These are phyloP conservation scores for Electrophaes corylata DNA, from an alignment of 2,888 invertebrate species.

Conservation along the genomic window DNA sequence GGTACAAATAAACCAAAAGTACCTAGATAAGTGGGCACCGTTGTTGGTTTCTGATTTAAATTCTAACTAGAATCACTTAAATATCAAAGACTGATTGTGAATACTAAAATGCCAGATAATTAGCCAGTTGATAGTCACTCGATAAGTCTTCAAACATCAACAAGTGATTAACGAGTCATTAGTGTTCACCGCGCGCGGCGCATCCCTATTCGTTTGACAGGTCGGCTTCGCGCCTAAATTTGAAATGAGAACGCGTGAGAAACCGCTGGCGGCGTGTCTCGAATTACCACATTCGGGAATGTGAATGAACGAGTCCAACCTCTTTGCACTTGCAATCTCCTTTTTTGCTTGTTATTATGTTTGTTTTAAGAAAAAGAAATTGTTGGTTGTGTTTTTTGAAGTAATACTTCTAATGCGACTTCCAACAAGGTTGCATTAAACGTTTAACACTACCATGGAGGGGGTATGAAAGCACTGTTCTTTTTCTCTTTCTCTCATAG, in stretches of 20 bases:
- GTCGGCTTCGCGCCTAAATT: conserved; percentile 71
- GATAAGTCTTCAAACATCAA: conserved; percentile 12
- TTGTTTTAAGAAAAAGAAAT: conserved; percentile 39
- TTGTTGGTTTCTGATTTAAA: background rate
- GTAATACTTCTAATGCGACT: too few species aligned
- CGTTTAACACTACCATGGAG: too few species aligned
- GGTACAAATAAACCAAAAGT: too few species aligned
- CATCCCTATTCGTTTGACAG: conserved; percentile 54
- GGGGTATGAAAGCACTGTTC: too few species aligned
- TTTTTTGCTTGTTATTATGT: conserved; percentile 54
- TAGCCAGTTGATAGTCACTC: background rate
- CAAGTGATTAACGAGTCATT: conserved; percentile 29
- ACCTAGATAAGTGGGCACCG: too few species aligned
- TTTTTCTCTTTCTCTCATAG: too few species aligned
- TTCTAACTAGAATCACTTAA: background rate
- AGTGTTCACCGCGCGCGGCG: conserved; percentile 26
- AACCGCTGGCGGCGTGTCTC: conserved; percentile 64
- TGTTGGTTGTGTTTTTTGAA: conserved; percentile 38
- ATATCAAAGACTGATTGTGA: background rate
- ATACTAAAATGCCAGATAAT: background rate
- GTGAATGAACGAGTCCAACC: conserved; percentile 58
- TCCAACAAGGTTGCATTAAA: too few species aligned
- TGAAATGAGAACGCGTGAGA: conserved; percentile 76
- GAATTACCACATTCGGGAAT: conserved; percentile 66
- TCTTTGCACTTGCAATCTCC: conserved; percentile 38